phyloP scores from a whole-genome alignment of 1,140 invertebrate genomes.

The Solenopsis invicta region DNA sequence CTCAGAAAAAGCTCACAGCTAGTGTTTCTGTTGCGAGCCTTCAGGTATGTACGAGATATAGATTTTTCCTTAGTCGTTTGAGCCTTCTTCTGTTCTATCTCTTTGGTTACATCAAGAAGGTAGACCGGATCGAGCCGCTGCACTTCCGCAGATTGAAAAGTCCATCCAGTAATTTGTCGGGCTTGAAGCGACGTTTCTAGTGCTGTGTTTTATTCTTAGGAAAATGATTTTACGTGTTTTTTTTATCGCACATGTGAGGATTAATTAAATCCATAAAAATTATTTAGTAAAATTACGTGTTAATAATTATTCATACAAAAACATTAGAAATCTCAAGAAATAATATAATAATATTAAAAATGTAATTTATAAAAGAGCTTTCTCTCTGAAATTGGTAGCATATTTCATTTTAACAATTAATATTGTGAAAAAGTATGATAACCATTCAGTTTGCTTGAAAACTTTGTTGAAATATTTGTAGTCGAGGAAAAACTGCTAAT shows the following conservation, averaged over 20 bases:
- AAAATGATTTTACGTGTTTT: constrained; percentile 20
- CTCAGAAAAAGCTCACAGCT: constrained; percentile 30
- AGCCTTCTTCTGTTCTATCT: constrained; percentile 57
- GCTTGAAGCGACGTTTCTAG: not conserved
- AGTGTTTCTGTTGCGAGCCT: constrained; percentile 21
- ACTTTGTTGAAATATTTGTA: not conserved
- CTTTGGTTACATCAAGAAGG: constrained; percentile 28
- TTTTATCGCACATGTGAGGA: not conserved
- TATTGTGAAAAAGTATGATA: not conserved
- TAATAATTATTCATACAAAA: not conserved
- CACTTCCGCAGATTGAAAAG: constrained; percentile 71
- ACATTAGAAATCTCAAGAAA: not conserved
- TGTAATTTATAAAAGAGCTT: constrained; percentile 8
- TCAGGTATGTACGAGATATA: constrained; percentile 48
- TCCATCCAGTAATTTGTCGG: constrained; percentile 51
- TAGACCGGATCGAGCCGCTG: constrained; percentile 38
- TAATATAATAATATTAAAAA: not conserved
- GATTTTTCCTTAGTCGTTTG: constrained; percentile 50
- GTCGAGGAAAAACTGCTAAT: not conserved
- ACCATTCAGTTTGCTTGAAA: not conserved
- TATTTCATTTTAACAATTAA: not conserved
- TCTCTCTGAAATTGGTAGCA: not conserved
- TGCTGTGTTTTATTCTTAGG: not conserved
- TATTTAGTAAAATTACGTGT: not conserved
- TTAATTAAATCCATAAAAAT: not conserved